Base-by-base conservation (phyloP, 1,140 invertebrate genomes). In the Zaprionus gabonicus region DNA sequence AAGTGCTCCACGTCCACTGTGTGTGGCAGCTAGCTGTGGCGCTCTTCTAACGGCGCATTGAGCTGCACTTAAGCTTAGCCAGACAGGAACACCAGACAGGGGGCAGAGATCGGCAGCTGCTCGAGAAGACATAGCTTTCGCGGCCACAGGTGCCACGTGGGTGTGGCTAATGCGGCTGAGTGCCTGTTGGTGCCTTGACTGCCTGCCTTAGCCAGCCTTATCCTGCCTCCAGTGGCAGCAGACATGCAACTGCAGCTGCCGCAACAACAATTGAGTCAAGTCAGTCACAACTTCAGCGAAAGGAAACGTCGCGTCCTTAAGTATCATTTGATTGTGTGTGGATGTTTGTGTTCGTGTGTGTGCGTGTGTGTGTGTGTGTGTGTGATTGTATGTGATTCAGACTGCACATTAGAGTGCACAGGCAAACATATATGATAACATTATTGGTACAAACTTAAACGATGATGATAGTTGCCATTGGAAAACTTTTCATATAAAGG, bases 11-110 rank as follows among this genome's bases (percentile, higher is more conserved):
- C 38, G 38, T 41, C 38, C 38, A 41, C 38, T 41, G n/a, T n/a
- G n/a, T n/a, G 15, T 9, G n/a, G n/a, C 17, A 20, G 17, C 17
- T 46, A 20, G n/a, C 44, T 17, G 4, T 72, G 23, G 9, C 58
- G 57, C n/a, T 64, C 41, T 46, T 71, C 72, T 66, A 38, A 66
- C 49, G 41, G 59, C 57, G 55, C 68, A 44, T 65, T 63, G n/a
- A 81, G 59, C 12, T 82, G 84, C 83, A 87, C 83, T 87, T 87
- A 88, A 87, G 84, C 80, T 82, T 87, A 82, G 53, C 46, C 17
- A 20, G 46, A 49, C 44, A 49, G 1, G n/a, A n/a, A 17, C 23
- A 38, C n/a, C 36, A 12, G 36, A 38, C 10, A 38, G 34, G 10
- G 3, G 13, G 3, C 31, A 34, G 38, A 41, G 6, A 41, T 41